These are phyloP conservation scores for Amiota communis DNA, from an alignment of 2,888 invertebrate species.

Conservation along the genomic window DNA sequence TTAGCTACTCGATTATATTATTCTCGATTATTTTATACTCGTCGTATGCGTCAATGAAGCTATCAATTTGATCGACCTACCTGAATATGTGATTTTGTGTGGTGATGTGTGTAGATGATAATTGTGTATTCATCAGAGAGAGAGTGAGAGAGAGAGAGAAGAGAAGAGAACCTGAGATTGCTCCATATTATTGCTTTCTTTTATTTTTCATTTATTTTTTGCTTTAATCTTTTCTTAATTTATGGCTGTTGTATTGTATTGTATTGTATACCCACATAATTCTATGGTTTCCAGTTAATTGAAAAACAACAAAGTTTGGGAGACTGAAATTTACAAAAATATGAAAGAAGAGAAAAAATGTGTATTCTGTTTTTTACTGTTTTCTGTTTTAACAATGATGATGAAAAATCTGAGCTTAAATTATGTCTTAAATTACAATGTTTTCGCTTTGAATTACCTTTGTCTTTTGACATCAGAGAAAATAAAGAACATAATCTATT, in stretches of 20 bases:
- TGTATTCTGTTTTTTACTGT: too few species aligned
- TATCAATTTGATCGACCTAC: conserved; percentile 48
- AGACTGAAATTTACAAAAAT: neutral
- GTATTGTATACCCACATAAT: conserved; percentile 52
- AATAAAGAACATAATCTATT: too few species aligned
- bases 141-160: too few species aligned
- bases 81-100: conserved; percentile 36
- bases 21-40: too few species aligned
- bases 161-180: too few species aligned
- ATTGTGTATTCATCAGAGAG: too few species aligned
- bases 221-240: neutral
- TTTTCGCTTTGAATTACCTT: conserved; percentile 61
- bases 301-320: conserved; percentile 8
- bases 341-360: neutral
- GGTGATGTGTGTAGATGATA: neutral
- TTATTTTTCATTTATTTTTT: conserved; percentile 35
- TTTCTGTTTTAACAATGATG: neutral
- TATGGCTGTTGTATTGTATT: conserved; percentile 20
- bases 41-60: conserved; percentile 47
- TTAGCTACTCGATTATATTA: too few species aligned
- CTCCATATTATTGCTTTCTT: conserved; percentile 34
- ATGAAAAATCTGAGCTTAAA: neutral
- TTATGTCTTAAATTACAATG: conserved; percentile 59
- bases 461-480: neutral
- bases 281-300: conserved; percentile 12